Evolutionary conservation across 1,140 invertebrate genomes (phyloP).

Genomic region (Cherax quadricarinatus): DNA sequence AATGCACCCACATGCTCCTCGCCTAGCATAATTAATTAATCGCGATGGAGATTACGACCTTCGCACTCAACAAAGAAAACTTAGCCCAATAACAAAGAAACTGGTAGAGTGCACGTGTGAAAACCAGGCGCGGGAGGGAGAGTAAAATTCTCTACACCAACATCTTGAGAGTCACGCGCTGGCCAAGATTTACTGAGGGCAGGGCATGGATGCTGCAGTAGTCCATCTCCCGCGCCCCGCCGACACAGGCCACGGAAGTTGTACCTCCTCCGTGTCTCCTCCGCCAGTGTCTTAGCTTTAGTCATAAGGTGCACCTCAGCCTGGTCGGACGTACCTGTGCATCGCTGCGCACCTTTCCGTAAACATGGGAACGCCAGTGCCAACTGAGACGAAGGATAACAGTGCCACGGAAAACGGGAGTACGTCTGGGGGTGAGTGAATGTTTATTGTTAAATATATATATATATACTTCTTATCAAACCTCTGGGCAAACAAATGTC

Average conservation of each 20-base stretch:
- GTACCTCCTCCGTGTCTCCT: slow-evolving; percentile 31
- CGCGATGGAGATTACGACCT: neutral
- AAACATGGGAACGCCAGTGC: slow-evolving; percentile 64
- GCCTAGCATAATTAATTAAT: neutral
- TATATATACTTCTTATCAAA: neutral
- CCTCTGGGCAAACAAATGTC: neutral
- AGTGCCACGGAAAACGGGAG: slow-evolving; percentile 57
- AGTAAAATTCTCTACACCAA: slow-evolving; percentile 40
- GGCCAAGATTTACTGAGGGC: slow-evolving; percentile 68
- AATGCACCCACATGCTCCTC: neutral
- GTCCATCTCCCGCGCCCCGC: slow-evolving; percentile 59
- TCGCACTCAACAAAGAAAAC: neutral
- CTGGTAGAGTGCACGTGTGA: slow-evolving; percentile 19
- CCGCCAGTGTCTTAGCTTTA: slow-evolving; percentile 1
- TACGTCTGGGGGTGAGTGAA: slow-evolving; percentile 50
- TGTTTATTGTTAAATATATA: neutral
- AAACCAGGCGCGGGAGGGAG: neutral
- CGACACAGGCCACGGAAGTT: slow-evolving; percentile 52
- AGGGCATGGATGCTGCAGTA: slow-evolving; percentile 63
- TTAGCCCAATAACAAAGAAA: slow-evolving; percentile 16
- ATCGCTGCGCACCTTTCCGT: neutral
- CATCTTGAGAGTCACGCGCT: slow-evolving; percentile 44
- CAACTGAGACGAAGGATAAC: slow-evolving; percentile 66
- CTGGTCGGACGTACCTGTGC: slow-evolving; percentile 26
- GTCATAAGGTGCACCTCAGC: slow-evolving; percentile 39